Evolutionary conservation across 2,888 invertebrate genomes (phyloP), one percentile per base, ranked within the genome.

Genomic region (Xestia sexstrigata): DNA sequence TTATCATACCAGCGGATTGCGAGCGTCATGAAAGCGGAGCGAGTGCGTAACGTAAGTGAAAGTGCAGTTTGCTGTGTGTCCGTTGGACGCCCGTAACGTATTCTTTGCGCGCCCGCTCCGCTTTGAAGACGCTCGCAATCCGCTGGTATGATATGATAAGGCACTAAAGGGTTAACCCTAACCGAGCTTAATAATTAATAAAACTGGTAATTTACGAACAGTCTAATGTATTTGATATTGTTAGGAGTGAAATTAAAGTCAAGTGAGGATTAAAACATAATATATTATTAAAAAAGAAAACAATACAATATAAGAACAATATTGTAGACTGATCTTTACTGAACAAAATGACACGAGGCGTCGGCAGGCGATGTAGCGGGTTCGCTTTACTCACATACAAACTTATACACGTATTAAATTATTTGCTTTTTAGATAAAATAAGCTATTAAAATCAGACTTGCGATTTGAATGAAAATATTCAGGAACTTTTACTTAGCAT

Each of bases 211-310:
- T 49, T 49, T 49, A 49, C 20, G 17, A 49, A 49, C 47, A 7
- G 47, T 49, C 23, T 8, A 20, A 23, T 49, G 23, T 17, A 15
- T 26, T 55, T 26, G 4, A 58, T 26, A 30, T 30, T 26, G 49
- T 11, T 15, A 66, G 26, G 42, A 60, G 26, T 39, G 2, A 78
- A 88, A 82, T 80, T 1, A 87, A 85, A 88, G 23, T 49, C 82
- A 74, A 71, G 60, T 67, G 35, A 86, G 93, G 86, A 93, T 96
- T 96, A 95, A 96, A 96, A 96, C 96, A 96, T 95, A 96, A 96
- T 96, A 96, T 96, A 96, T 96, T 96, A 96, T 95, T 95, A 95
- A 93, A 95, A 94, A 96, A 96, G 95, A 94, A 93, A 95, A 96
- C 95, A 96, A 95, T 95, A 96, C 95, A 95, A 95, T 95, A 95